Percentiles rank a stretch among this genome's conserved stretches.
Conservation (phyloP, 1,140 invertebrate species). For the Drosophila arizonae region DNA sequence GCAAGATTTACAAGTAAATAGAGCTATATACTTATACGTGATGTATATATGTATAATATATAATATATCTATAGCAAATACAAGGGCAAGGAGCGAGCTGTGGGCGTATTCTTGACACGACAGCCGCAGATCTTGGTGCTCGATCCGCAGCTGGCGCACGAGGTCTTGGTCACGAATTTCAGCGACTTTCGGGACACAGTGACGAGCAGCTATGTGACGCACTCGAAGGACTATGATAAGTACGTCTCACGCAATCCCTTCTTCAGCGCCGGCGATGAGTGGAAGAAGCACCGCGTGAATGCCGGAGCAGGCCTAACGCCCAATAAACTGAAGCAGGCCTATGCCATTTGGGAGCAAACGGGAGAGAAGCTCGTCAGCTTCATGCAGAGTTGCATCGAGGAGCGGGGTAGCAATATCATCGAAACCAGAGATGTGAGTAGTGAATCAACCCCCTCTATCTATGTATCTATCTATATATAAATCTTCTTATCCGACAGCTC, state of each 20-base stretch:
- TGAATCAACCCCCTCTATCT: background rate
- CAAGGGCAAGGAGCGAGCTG: constrained; percentile 56
- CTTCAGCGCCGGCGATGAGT: constrained; percentile 82
- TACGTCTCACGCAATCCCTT: constrained; percentile 83
- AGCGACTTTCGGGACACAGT: constrained; percentile 80
- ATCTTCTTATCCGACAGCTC: constrained; percentile 32
- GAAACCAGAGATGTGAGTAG: constrained; percentile 65
- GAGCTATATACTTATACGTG: background rate
- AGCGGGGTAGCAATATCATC: constrained; percentile 41
- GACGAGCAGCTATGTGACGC: constrained; percentile 52
- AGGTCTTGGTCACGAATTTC: constrained; percentile 84
- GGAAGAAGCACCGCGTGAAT: constrained; percentile 84
- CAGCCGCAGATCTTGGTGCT: constrained; percentile 83
- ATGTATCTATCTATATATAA: background rate
- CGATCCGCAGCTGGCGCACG: constrained; percentile 84
- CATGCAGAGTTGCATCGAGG: constrained; percentile 18
- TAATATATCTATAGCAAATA: constrained; percentile 57
- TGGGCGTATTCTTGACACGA: constrained; percentile 82
- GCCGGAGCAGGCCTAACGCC: constrained; percentile 84
- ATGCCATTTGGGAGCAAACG: constrained; percentile 61
- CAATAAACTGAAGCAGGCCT: constrained; percentile 66
- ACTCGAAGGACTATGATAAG: constrained; percentile 75
- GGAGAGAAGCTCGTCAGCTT: constrained; percentile 49
- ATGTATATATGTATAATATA: background rate
- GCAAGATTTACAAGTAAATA: constrained; percentile 69